Evolutionary conservation across 92 coral and sea anemone genomes (phyloP), one percentile per base, ranked within the genome.

Genomic region (Phenganax marumi): DNA sequence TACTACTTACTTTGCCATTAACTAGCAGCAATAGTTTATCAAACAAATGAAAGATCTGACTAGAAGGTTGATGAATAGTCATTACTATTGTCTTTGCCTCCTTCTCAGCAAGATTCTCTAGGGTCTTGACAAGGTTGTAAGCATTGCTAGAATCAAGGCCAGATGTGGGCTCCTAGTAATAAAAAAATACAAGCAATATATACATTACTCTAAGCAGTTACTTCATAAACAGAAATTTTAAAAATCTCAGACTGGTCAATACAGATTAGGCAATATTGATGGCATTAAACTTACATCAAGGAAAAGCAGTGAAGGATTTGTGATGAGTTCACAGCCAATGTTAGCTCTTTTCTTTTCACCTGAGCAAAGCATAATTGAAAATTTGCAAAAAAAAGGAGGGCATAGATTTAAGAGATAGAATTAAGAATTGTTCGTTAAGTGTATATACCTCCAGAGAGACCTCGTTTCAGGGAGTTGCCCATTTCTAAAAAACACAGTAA

Each of bases 271-370:
- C 5, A 12, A 50, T 47, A 25, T 46, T 50, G 8, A 50, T 6
- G 48, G 3, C 54, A 23, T 17, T 7, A 8, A 55, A 85, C 97
- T 94, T 84, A 94, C 98, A 85, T 94, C 98, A 79, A 94, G 97
- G 55, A 90, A 94, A 4, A 94, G 87, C 75, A 94, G 88, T 2
- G 98, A 92, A 21, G 98, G 98, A 73, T 94, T 89, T 66, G 92
- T 94, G 48, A 94, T 94, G 61, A 94, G 88, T 65, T 94, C 98
- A 85, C 90, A 92, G 8, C 98, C 98, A 73, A 94, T 89, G 85
- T 94, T 94, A 8, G 98, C 98, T 48, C 98, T 75, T 73, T 94
- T 94, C 88, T 94, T 94, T 84, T 94, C 98, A 14, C 98, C 98
- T 94, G 39, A 25, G 52, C 43, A 74, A 14, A 81, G 47, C 43